Evolutionary conservation across 2,888 invertebrate species (phyloP), one percentile per base, ranked within the genome.

Genomic region (Torymus texanus): DNA sequence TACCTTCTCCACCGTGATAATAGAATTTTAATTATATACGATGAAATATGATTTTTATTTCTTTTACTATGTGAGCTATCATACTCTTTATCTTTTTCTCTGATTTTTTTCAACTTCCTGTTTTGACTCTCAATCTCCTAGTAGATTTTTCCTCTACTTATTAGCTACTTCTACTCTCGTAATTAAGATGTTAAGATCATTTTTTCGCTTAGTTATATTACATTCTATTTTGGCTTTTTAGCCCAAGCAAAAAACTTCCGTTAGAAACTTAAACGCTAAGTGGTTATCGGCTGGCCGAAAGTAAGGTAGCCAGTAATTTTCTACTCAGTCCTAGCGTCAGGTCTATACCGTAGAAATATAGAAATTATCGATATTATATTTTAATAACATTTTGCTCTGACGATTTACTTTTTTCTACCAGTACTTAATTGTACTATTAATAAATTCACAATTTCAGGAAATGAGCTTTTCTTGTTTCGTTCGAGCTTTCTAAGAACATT

Each of bases 191-290:
- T 80, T 75, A 29, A 24, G 61, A 56, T 53, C 0, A 67, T 63
- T 76, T 79, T 79, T 75, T 67, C 72, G 16, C 24, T 24, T 41
- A 21, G 59, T 50, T 61, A 72, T 66, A 61, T 61, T 70, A 50
- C 66, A 59, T 66, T 79, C 53, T 61, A 50, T 61, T 66, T 72
- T 67, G 29, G 3, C 14, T 65, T 51, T 63, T 71, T 72, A 29
- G 18, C 14, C n/a, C 51, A 8, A n/a, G 75, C n/a, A 77, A 80
- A 78, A 75, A 80, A 78, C 55, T 77, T 75, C 74, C 80, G 74
- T 80, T 80, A 75, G 73, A 65, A 74, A 65, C 65, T 70, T 73
- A 72, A 75, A 68, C 67, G 73, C 24, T 71, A 74, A 70, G 70
- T 70, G 61, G 58, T 66, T 66, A 8, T 21, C 53, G 51, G 63